Conservation (phyloP, 1,140 invertebrate genomes). For the Aphaenogaster ashmeadi region DNA sequence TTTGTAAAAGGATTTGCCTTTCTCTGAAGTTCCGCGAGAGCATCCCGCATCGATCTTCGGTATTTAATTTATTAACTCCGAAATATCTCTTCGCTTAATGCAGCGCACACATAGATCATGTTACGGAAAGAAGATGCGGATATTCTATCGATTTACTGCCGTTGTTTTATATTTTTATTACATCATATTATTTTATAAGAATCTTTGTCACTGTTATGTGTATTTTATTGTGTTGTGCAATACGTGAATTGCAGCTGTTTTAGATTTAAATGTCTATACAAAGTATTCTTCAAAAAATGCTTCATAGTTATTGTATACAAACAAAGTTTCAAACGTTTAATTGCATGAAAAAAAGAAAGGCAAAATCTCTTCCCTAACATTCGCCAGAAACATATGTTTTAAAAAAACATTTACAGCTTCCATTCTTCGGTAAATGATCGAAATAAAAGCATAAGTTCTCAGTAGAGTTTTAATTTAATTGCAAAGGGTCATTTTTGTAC, state of each 20-base stretch:
- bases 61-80: conserved; percentile 50
- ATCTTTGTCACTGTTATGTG: conserved; percentile 58
- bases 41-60: conserved; percentile 4
- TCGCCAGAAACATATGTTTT: conserved; percentile 61
- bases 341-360: conserved; percentile 64
- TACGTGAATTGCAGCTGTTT: conserved; percentile 43
- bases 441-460: conserved; percentile 54
- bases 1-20: conserved; percentile 75
- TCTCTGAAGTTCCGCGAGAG: conserved; percentile 61
- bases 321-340: conserved; percentile 32
- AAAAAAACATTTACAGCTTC: conserved; percentile 66
- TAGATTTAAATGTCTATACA: conserved; percentile 57
- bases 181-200: conserved; percentile 52
- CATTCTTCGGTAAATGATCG: conserved; percentile 63
- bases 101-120: not conserved
- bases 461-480: conserved; percentile 50
- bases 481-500: conserved; percentile 50
- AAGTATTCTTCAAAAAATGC: conserved; percentile 35
- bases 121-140: not conserved
- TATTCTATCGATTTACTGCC: conserved; percentile 49
- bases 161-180: conserved; percentile 37
- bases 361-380: conserved; percentile 67
- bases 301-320: conserved; percentile 10
- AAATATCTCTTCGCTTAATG: conserved; percentile 4
- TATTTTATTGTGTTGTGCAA: conserved; percentile 47